A percentile compares a stretch with the other conserved stretches of the same genome.
These are phyloP conservation scores for Petrocephalus sullivani DNA, from an alignment of 2,797 vertebrate genomes.

Conservation along the genomic window DNA sequence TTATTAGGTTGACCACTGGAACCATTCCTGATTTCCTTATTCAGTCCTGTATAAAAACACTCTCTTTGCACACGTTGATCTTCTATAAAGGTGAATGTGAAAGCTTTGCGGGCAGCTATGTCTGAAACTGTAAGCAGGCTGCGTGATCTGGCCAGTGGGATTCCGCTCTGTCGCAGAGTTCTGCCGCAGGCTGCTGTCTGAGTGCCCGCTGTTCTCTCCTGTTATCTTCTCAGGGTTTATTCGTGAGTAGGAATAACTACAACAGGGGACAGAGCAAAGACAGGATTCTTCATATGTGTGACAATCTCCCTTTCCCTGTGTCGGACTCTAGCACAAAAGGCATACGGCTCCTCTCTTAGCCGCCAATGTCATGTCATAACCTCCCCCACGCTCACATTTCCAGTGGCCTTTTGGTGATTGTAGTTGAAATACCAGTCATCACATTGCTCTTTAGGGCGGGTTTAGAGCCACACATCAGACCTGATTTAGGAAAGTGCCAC, in stretches of 20 bases:
- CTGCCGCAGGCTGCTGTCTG: neutral
- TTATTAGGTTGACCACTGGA: neutral
- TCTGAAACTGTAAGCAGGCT: too few species aligned
- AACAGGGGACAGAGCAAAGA: neutral
- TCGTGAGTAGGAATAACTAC: neutral
- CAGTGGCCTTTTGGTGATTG: neutral
- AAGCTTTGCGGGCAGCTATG: neutral
- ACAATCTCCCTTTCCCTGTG: neutral
- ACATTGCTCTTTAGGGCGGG: neutral
- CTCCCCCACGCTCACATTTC: neutral
- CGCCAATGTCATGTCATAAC: neutral
- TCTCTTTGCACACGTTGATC: neutral
- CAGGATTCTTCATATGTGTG: neutral
- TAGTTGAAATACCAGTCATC: neutral
- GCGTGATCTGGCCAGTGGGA: neutral
- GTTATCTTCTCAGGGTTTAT: neutral
- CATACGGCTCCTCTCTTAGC: neutral
- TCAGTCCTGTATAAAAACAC: neutral
- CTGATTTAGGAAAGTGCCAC: neutral
- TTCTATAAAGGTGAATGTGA: neutral
- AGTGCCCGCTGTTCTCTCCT: neutral
- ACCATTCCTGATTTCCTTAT: neutral
- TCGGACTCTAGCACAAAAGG: neutral
- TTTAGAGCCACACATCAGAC: conserved; percentile 2
- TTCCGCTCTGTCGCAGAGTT: neutral